phyloP scores from a whole-genome alignment of 2,113 vertebrate genomes.

The Neoarius graeffei region DNA sequence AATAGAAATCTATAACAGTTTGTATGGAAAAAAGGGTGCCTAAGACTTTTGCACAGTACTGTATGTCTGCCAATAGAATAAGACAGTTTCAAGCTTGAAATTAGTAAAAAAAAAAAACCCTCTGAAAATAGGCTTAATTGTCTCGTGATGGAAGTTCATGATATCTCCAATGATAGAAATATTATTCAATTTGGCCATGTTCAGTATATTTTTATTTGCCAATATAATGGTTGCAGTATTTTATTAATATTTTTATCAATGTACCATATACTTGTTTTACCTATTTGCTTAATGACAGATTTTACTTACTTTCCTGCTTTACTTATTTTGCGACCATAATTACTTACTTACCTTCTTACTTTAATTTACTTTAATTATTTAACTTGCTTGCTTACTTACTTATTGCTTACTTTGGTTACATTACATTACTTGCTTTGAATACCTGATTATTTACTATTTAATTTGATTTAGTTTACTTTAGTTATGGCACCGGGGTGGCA shows the following conservation, averaged over 20 bases:
- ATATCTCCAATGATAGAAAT: background rate
- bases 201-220: background rate
- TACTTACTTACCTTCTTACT: background rate
- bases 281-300: background rate
- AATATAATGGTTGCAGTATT: too few species aligned
- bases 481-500: too few species aligned
- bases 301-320: background rate
- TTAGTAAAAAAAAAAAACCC: background rate
- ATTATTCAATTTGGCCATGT: background rate
- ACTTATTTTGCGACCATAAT: background rate
- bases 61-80: background rate
- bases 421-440: background rate
- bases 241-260: too few species aligned
- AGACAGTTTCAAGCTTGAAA: background rate
- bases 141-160: too few species aligned
- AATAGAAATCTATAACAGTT: too few species aligned
- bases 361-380: background rate
- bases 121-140: background rate
- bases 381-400: background rate
- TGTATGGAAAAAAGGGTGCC: too few species aligned
- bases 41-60: too few species aligned
- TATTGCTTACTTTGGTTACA: background rate
- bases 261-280: background rate
- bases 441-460: background rate
- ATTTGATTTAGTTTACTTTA: background rate